Base-by-base conservation (phyloP, 2,797 vertebrate genomes). In the Echiichthys vipera region DNA sequence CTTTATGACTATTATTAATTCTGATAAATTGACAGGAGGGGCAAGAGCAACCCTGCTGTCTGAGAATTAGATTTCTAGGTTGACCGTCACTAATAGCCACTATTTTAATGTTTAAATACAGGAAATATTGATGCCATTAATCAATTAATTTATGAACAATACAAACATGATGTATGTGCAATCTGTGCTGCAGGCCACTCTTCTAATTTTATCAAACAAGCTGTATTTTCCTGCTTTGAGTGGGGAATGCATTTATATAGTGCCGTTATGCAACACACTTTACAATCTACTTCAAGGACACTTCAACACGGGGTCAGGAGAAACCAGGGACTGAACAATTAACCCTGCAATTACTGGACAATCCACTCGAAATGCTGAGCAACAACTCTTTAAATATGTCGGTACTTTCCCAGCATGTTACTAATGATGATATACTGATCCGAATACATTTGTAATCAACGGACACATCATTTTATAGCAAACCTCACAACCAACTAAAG, bases 281-380 rank as follows among this genome's bases (percentile, higher is more conserved):
- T 25, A 42, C 36, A 65, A 61, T 42, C n/a, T n/a, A n/a, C n/a
- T n/a, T n/a, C 34, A 27, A 55, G 34, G 40, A 66, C 49, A 61
- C 40, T 62, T 30, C 4, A 67, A n/a, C 47, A 67, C 17, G 8
- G 29, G 14, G 37, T 65, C 17, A 27, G 22, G 27, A 51, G 18
- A 51, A 53, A 71, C 14, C 8, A 50, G 25, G 14, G 5, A 47
- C 2, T 56, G n/a, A 55, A 45, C 40, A 24, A 66, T 5, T 0
- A 34, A 34, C 14, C 10, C 20, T 6, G 3, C 18, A 6, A 22
- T 57, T 14, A 53, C 18, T 45, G 39, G 55, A 24, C 3, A 5
- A 45, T 9, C 8, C 2, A 13, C 40, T 42, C 32, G 13, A 6
- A 32, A 15, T 51, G 57, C 20, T 56, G 32, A 67, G 22, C 24